phyloP scores from a whole-genome alignment of 1,140 invertebrate species.

The Cephus cinctus region DNA sequence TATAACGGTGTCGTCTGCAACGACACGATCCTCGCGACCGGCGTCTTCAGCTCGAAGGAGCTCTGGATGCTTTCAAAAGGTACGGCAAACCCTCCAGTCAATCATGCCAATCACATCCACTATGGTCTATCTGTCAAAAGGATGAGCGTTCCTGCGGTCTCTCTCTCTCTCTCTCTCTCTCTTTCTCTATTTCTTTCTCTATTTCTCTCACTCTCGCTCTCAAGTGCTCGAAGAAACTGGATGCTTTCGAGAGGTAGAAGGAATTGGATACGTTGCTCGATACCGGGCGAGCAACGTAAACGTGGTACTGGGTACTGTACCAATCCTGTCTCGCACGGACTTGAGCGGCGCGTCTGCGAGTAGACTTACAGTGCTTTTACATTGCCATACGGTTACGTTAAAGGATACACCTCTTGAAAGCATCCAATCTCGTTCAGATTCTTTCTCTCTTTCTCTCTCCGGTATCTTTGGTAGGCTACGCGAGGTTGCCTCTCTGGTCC shows the following conservation, averaged over 20 bases:
- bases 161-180: conserved; percentile 10
- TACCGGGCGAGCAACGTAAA: too few relatives aligned
- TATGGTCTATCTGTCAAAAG: conserved; percentile 5
- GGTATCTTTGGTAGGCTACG: conserved; percentile 19
- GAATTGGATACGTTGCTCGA: too few relatives aligned
- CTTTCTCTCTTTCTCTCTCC: conserved; percentile 13
- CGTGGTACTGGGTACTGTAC: too few relatives aligned
- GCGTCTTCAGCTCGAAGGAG: conserved; percentile 97
- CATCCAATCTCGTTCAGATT: conserved; percentile 37
- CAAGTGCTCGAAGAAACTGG: conserved; percentile 22
- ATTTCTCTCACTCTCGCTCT: not conserved
- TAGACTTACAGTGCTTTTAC: too few relatives aligned
- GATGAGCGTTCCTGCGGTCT: conserved; percentile 7
- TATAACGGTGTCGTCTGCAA: conserved; percentile 97
- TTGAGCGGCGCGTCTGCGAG: too few relatives aligned
- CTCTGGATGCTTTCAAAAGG: conserved; percentile 96
- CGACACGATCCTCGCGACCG: conserved; percentile 97
- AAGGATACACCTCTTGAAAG: conserved; percentile 54
- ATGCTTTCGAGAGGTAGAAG: conserved; percentile 58
- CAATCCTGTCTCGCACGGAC: too few relatives aligned
- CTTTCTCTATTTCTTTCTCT: conserved; percentile 5
- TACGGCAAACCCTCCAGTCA: conserved; percentile 57
- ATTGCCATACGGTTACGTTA: too few relatives aligned
- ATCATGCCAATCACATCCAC: not conserved
- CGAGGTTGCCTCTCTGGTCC: conserved; percentile 3